These are phyloP conservation scores for Noctuana brunneofusca DNA, from an alignment of 2,888 invertebrate genomes.

Conservation along the genomic window DNA sequence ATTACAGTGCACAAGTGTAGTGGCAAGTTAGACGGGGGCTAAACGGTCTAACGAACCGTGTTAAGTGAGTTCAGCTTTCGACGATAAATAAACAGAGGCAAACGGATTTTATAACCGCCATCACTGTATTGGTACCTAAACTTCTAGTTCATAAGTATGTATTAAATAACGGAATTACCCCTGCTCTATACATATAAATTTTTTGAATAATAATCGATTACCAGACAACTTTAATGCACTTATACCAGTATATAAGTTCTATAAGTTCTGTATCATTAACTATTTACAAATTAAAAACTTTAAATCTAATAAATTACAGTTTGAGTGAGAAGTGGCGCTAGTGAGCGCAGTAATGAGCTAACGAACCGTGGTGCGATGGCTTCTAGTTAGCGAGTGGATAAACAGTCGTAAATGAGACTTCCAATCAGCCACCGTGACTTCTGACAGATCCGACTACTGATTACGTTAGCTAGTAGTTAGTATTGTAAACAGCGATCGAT, in stretches of 20 bases:
- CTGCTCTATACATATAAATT: too few relatives aligned
- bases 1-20: slow-evolving; percentile 17
- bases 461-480: neutral
- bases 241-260: too few relatives aligned
- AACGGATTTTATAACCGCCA: neutral
- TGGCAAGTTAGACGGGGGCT: slow-evolving; percentile 16
- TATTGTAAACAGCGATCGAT: neutral
- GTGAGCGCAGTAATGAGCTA: slow-evolving; percentile 11
- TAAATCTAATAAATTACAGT: slow-evolving; percentile 1
- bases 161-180: too few relatives aligned
- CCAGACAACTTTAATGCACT: too few relatives aligned
- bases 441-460: slow-evolving; percentile 6
- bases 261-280: too few relatives aligned
- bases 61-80: slow-evolving; percentile 10
- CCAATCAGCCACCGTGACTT: slow-evolving; percentile 17
- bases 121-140: too few relatives aligned
- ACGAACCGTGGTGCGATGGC: slow-evolving; percentile 21
- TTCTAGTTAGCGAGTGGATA: slow-evolving; percentile 20
- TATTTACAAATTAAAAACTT: neutral
- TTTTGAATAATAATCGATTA: too few relatives aligned
- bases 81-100: slow-evolving; percentile 20
- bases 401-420: slow-evolving; percentile 20
- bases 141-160: too few relatives aligned
- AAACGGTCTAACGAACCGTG: slow-evolving; percentile 27
- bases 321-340: slow-evolving; percentile 12